Evolutionary conservation across 2,888 invertebrate species (phyloP), one percentile per base, ranked within the genome.

Genomic region (Archips crataeganus): DNA sequence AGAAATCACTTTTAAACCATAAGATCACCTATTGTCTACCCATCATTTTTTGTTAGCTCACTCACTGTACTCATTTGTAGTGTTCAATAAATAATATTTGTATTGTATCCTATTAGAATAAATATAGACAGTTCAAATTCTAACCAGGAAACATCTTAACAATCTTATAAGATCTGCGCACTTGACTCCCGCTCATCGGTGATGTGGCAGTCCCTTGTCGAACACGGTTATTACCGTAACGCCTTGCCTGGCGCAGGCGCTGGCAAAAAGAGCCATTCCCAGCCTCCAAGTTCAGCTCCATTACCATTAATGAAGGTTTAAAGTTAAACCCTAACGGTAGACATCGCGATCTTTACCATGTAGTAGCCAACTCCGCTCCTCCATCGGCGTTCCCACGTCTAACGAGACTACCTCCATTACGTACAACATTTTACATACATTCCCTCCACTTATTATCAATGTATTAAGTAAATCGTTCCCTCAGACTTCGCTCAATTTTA

Each of bases 331-430:
- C 89, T 90, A 91, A 91, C 92, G 89, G 91, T 90, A 92, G 90
- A 90, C 91, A 92, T 87, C 85, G 85, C 84, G 89, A 87, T 87
- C 88, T 85, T 86, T 88, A 86, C 88, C 91, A 83, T 92, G 91
- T 91, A 90, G 84, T 81, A 85, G 84, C 85, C 77, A 78, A 80
- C 79, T 77, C 79, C 81, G 77, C 78, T 76, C 76, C 81, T 77
- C 79, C 80, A 76, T 75, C 86, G 61, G 69, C 80, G 85, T 93
- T 94, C 94, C 94, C 94, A 94, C 93, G 93, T 92, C 90, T 93
- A 94, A 94, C 93, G 87, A 93, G 93, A 85, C 92, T 90, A 85
- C 90, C 89, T 86, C 90, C 89, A 94, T 92, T 94, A 92, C 92
- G 87, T 86, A 82, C 85, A 85, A 85, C 91, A 85, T 90, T 90